A percentile compares a stretch with the other conserved stretches of the same genome.
Conservation (phyloP, 2,888 invertebrate species). For the Eurytoma californica region DNA sequence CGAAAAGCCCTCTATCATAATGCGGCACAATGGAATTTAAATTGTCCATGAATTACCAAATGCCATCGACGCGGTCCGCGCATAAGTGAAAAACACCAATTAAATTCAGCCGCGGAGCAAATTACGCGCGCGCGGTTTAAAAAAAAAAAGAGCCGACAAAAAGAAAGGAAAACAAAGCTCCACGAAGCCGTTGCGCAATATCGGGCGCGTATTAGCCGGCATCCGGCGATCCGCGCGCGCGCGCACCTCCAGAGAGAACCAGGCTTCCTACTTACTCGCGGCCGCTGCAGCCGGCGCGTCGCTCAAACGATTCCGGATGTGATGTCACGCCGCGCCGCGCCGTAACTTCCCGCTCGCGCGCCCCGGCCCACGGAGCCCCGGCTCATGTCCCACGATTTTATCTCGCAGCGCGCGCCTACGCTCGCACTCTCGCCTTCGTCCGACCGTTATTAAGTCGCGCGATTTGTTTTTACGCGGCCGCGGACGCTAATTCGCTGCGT, state of each 20-base stretch:
- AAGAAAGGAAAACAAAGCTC: too few species aligned
- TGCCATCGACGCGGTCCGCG: conserved; percentile 34
- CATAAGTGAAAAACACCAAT: too few species aligned
- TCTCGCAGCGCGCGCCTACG: conserved; percentile 8
- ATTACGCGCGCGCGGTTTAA: too few species aligned
- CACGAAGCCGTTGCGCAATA: not conserved
- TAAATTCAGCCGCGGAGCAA: too few species aligned
- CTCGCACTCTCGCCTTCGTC: not conserved
- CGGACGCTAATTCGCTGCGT: too few species aligned
- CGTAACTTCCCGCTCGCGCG: conserved; percentile 68
- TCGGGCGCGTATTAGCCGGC: conserved; percentile 4
- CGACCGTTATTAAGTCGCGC: not conserved
- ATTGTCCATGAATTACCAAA: too few species aligned
- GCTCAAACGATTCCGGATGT: conserved; percentile 63
- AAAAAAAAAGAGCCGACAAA: too few species aligned
- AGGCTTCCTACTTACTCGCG: conserved; percentile 65
- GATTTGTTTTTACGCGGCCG: too few species aligned
- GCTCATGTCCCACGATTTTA: conserved; percentile 42
- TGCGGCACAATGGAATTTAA: too few species aligned
- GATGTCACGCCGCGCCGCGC: conserved; percentile 68
- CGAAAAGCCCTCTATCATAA: too few species aligned
- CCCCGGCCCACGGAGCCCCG: conserved; percentile 31
- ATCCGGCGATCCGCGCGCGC: not conserved
- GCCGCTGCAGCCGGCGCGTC: conserved; percentile 29
- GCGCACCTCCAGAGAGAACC: conserved; percentile 58